Evolutionary conservation across 2,113 vertebrate genomes (phyloP).

Genomic region (Perognathus longimembris): DNA sequence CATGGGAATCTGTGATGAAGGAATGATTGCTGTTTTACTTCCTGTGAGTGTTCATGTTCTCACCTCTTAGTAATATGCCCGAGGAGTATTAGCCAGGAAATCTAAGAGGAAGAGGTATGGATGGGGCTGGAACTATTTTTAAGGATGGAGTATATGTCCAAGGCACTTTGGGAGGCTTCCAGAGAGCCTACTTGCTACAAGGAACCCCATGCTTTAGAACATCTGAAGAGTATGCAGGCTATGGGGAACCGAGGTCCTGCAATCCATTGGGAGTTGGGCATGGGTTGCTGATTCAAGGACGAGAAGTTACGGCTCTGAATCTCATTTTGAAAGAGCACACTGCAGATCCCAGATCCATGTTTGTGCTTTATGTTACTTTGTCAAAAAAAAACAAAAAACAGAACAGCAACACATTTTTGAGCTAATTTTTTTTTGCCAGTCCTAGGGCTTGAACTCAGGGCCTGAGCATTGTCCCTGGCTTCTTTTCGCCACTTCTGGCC

Average conservation of each 20-base stretch:
- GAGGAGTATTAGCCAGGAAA: slow-evolving; percentile 47
- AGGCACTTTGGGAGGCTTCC: background rate
- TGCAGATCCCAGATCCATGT: slow-evolving; percentile 15
- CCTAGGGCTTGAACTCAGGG: too few relatives aligned
- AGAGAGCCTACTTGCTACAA: background rate
- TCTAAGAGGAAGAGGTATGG: slow-evolving; percentile 1
- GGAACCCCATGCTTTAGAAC: background rate
- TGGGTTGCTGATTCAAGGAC: background rate
- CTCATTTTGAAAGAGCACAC: background rate
- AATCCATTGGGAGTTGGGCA: background rate
- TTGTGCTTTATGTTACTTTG: slow-evolving; percentile 62
- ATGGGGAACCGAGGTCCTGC: background rate
- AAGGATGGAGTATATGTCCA: slow-evolving; percentile 37
- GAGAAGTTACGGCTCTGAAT: background rate
- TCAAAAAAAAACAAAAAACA: too few relatives aligned
- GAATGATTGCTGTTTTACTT: slow-evolving; percentile 32
- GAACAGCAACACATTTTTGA: slow-evolving; percentile 50
- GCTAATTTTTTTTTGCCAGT: too few relatives aligned
- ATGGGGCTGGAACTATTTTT: slow-evolving; percentile 35
- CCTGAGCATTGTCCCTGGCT: too few relatives aligned
- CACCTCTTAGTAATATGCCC: slow-evolving; percentile 36
- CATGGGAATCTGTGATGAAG: slow-evolving; percentile 28
- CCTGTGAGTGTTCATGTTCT: slow-evolving; percentile 18
- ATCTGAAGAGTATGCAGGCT: background rate
- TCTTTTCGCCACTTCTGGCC: too few relatives aligned